These are phyloP conservation scores for Strongylocentrotus purpuratus DNA, from an alignment of 35 echinoderm and acorn worm genomes.

Conservation along the genomic window DNA sequence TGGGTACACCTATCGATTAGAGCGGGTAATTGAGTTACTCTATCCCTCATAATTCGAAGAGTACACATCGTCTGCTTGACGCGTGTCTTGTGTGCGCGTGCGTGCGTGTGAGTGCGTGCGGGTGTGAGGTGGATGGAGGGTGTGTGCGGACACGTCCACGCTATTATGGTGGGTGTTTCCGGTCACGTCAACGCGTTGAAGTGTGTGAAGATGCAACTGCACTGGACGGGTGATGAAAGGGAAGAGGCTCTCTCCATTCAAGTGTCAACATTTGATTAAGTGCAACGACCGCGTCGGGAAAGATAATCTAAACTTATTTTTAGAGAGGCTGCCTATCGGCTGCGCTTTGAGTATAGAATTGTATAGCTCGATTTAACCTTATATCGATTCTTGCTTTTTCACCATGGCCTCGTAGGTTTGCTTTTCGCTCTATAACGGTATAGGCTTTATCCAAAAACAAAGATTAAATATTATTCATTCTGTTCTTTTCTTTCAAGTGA, in stretches of 20 bases:
- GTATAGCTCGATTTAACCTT: neutral
- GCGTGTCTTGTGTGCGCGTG: neutral
- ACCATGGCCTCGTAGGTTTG: neutral
- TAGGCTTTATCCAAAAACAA: too few relatives aligned
- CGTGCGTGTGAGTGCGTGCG: neutral
- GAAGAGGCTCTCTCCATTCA: neutral
- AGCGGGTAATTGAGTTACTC: neutral
- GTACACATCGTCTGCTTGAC: neutral
- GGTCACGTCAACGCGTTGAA: slow-evolving; percentile 7
- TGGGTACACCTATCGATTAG: neutral
- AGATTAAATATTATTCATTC: too few relatives aligned
- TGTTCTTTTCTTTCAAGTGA: too few relatives aligned
- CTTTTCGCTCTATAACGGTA: too few relatives aligned
- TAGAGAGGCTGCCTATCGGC: neutral
- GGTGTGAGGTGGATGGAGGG: neutral
- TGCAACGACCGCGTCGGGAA: neutral
- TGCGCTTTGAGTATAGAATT: neutral
- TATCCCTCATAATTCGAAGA: slow-evolving; percentile 6
- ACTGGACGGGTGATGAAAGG: neutral
- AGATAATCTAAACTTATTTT: neutral
- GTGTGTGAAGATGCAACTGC: neutral
- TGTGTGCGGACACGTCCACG: neutral
- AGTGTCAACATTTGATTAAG: slow-evolving; percentile 13
- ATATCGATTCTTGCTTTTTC: neutral
- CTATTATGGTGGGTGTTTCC: neutral